A percentile compares a stretch with the other conserved stretches of the same genome.
These are phyloP conservation scores for Emydocephalus ijimae DNA, from an alignment of 2,113 vertebrate species.

Conservation along the genomic window DNA sequence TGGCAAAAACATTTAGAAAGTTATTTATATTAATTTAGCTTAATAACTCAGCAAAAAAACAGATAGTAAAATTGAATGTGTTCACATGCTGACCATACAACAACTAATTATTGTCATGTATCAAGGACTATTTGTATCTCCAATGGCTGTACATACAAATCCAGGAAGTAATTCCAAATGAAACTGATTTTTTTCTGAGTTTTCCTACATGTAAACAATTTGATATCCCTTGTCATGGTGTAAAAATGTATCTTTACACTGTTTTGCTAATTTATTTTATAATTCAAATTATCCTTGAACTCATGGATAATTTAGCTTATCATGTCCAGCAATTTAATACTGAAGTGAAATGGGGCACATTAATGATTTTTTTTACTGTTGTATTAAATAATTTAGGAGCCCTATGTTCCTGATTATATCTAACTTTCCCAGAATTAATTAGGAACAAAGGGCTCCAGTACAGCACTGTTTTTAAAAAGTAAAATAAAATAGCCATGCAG, in stretches of 20 bases:
- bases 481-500: neutral
- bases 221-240: neutral
- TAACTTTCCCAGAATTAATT: neutral
- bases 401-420: neutral
- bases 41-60: neutral
- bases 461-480: neutral
- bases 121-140: neutral
- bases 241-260: neutral
- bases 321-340: neutral
- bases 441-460: neutral
- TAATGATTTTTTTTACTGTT: neutral
- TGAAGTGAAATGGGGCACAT: neutral
- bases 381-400: neutral
- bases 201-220: neutral
- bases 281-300: neutral
- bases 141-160: neutral
- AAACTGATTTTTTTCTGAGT: neutral
- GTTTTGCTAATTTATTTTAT: neutral
- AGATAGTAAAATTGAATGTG: neutral
- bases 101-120: neutral
- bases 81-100: neutral
- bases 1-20: neutral
- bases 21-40: neutral
- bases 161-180: neutral
- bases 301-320: neutral